Evolutionary conservation across 2,113 vertebrate genomes (phyloP).

Genomic region (Grus americana): DNA sequence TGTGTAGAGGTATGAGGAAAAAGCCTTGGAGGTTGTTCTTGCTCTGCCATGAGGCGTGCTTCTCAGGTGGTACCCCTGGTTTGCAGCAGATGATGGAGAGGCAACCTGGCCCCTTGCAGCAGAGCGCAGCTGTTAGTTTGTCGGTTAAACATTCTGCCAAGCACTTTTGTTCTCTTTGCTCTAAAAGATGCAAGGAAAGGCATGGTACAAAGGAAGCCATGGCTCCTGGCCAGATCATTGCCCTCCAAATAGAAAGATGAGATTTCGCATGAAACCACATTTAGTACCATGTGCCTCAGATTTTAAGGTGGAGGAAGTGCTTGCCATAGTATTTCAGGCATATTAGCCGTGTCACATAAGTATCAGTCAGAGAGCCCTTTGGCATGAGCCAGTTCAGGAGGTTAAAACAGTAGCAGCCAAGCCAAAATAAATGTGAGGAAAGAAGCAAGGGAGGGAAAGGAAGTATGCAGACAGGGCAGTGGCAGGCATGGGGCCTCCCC

Average conservation of each 20-base stretch:
- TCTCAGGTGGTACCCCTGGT: background rate
- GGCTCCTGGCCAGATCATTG: background rate
- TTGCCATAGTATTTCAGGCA: background rate
- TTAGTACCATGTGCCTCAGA: background rate
- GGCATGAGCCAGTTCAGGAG: background rate
- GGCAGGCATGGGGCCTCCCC: background rate
- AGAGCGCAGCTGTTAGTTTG: background rate
- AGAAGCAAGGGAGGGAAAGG: background rate
- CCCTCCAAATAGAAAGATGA: background rate
- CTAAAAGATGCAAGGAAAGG: background rate
- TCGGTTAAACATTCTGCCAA: background rate
- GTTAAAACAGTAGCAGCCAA: background rate
- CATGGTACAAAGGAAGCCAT: background rate
- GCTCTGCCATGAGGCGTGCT: background rate
- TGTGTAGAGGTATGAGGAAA: background rate
- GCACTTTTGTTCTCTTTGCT: background rate
- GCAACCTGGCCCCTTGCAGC: background rate
- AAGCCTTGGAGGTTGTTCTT: background rate
- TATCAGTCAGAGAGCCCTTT: background rate
- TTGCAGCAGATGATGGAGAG: background rate
- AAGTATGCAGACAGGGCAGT: background rate
- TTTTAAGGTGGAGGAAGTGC: background rate
- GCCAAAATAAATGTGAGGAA: background rate
- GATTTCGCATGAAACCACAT: background rate
- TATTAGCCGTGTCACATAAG: background rate